Evolutionary conservation across 1,140 invertebrate species (phyloP), one percentile per base, ranked within the genome.

Genomic region (Calosoma granatense): DNA sequence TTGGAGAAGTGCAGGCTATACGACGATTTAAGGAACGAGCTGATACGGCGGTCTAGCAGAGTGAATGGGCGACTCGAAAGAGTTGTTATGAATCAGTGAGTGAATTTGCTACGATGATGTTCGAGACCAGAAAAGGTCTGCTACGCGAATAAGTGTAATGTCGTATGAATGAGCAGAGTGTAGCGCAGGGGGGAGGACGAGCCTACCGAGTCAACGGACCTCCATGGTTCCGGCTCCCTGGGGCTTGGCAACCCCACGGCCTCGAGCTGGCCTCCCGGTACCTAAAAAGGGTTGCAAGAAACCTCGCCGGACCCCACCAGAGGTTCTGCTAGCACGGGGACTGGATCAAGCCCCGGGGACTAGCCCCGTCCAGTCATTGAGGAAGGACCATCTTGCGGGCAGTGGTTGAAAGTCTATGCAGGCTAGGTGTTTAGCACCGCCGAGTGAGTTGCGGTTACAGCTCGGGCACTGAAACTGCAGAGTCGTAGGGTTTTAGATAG

Each of bases 1-100:
- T 47, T 57, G n/a, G 21, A 53, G 14, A 51, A 57, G 2, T 57
- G 56, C 53, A 12, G n/a, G 1, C 19, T 23, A 26, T 56, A 56
- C 23, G 43, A 53, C n/a, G 41, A 56, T 53, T 21, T 53, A 51
- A 19, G 43, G 20, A 51, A 43, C n/a, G n/a, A n/a, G n/a, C n/a
- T n/a, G n/a, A n/a, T n/a, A n/a, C n/a, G n/a, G n/a, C n/a, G n/a
- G n/a, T n/a, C n/a, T n/a, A n/a, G n/a, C n/a, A n/a, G n/a, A n/a
- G n/a, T n/a, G n/a, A n/a, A n/a, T n/a, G n/a, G n/a, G n/a, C n/a
- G n/a, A n/a, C n/a, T n/a, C n/a, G n/a, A n/a, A n/a, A n/a, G n/a
- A n/a, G n/a, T n/a, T n/a, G n/a, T n/a, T n/a, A n/a, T n/a, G n/a
- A n/a, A n/a, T n/a, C n/a, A n/a, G n/a, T n/a, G n/a, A n/a, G n/a